A percentile compares a stretch with the other conserved stretches of the same genome.
phyloP scores from a whole-genome alignment of 2,888 invertebrate species.

The Sylvicola fuscatus region DNA sequence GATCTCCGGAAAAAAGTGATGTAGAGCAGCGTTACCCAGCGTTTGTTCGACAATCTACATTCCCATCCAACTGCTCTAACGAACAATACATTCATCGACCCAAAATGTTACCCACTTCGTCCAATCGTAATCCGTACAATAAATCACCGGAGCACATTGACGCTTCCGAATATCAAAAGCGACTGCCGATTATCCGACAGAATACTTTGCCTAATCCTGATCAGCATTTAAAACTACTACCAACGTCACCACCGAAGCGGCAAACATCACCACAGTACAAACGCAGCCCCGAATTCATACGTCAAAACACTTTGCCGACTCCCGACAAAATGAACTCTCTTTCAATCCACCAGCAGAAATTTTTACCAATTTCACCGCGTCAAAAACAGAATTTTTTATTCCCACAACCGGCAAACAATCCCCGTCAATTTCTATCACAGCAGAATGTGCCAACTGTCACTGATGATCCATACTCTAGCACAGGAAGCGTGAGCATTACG shows the following conservation, averaged over 20 bases:
- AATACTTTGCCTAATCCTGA: constrained; percentile 24
- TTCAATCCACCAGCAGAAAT: constrained; percentile 18
- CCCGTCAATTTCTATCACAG: constrained; percentile 22
- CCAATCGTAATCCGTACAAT: constrained; percentile 12
- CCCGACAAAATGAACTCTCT: constrained; percentile 20
- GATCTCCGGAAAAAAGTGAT: constrained; percentile 20
- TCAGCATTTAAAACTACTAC: constrained; percentile 21
- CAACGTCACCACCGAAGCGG: constrained; percentile 24
- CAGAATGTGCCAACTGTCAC: constrained; percentile 22
- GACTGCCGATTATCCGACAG: constrained; percentile 18
- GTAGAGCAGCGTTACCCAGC: constrained; percentile 14
- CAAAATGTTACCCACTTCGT: constrained; percentile 19
- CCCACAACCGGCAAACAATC: constrained; percentile 17
- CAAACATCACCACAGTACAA: constrained; percentile 21
- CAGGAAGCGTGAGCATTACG: constrained; percentile 8
- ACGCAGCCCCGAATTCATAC: constrained; percentile 22
- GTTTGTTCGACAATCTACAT: constrained; percentile 22
- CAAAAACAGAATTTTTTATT: constrained; percentile 23
- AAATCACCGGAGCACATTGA: constrained; percentile 8
- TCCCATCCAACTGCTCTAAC: constrained; percentile 14
- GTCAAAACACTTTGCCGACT: constrained; percentile 23
- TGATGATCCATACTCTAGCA: constrained; percentile 20
- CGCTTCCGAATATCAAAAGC: constrained; percentile 11
- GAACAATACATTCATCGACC: constrained; percentile 6
- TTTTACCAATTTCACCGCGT: constrained; percentile 22